phyloP scores from a whole-genome alignment of 1,140 invertebrate species.

The Conopomorpha cramerella region DNA sequence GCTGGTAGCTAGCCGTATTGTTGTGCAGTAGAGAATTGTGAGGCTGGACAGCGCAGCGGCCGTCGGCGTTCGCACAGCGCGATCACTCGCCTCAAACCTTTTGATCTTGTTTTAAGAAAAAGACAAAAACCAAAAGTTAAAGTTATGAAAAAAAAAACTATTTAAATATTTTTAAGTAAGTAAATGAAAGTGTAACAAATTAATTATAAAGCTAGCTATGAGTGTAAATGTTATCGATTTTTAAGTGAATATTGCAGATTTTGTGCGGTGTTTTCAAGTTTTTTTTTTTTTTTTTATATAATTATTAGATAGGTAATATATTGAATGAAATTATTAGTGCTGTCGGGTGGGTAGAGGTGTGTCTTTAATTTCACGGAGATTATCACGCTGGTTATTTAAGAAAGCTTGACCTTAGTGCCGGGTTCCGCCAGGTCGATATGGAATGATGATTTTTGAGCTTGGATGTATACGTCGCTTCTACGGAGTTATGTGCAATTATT shows the following conservation, averaged over 20 bases:
- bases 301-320: conserved; percentile 61
- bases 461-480: conserved; percentile 20
- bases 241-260: conserved; percentile 55
- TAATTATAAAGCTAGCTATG: conserved; percentile 59
- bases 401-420: too few relatives aligned
- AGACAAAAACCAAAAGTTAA: conserved; percentile 61
- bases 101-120: conserved; percentile 52
- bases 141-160: conserved; percentile 57
- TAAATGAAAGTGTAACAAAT: conserved; percentile 56
- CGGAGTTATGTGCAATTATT: conserved; percentile 59
- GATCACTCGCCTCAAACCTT: conserved; percentile 38
- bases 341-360: conserved; percentile 26
- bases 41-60: conserved; percentile 19
- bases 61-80: conserved; percentile 36
- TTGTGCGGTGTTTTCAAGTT: conserved; percentile 60
- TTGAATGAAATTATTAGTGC: conserved; percentile 55
- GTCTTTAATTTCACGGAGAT: conserved; percentile 15
- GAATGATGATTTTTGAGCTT: conserved; percentile 16
- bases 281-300: too few relatives aligned
- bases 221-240: conserved; percentile 59
- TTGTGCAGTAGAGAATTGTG: conserved; percentile 12
- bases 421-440: too few relatives aligned
- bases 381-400: too few relatives aligned
- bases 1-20: too few relatives aligned
- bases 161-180: conserved; percentile 52